These are phyloP conservation scores for Sympetrum striolatum DNA, from an alignment of 2,888 invertebrate genomes.

Conservation along the genomic window DNA sequence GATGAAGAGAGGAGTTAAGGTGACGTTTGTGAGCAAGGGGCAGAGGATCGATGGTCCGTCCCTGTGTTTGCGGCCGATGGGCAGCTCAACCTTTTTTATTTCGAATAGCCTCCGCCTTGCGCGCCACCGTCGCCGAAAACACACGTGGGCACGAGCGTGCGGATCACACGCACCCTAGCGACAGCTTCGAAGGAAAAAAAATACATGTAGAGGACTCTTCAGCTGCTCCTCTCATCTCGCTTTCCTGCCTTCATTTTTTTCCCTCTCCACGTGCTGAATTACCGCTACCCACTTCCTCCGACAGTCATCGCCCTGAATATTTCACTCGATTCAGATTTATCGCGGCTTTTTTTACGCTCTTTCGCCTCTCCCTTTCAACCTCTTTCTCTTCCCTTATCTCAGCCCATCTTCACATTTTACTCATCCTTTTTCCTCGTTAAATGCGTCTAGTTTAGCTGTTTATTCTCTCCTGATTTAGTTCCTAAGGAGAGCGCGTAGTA, in stretches of 20 bases:
- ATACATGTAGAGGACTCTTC: neutral
- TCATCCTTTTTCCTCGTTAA: neutral
- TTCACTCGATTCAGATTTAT: constrained; percentile 43
- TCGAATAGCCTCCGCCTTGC: neutral
- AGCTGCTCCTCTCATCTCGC: neutral
- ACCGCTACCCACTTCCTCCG: neutral
- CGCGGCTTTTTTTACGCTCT: constrained; percentile 30
- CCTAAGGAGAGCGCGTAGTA: no score
- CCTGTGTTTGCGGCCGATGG: neutral
- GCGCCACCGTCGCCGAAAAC: neutral
- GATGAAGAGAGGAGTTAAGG: constrained; percentile 38
- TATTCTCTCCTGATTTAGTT: no score
- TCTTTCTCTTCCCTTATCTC: neutral
- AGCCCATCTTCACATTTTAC: neutral
- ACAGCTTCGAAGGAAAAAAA: neutral
- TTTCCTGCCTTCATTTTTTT: neutral
- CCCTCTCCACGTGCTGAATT: neutral
- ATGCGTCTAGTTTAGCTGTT: no score
- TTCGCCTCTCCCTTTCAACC: neutral
- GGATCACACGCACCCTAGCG: neutral
- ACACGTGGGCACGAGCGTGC: neutral
- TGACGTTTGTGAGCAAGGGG: constrained; percentile 27
- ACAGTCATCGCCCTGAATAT: constrained; percentile 40
- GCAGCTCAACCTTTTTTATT: neutral
- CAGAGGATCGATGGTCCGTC: neutral